These are phyloP conservation scores for Acrocera orbiculus DNA, from an alignment of 2,888 invertebrate species.

Conservation along the genomic window DNA sequence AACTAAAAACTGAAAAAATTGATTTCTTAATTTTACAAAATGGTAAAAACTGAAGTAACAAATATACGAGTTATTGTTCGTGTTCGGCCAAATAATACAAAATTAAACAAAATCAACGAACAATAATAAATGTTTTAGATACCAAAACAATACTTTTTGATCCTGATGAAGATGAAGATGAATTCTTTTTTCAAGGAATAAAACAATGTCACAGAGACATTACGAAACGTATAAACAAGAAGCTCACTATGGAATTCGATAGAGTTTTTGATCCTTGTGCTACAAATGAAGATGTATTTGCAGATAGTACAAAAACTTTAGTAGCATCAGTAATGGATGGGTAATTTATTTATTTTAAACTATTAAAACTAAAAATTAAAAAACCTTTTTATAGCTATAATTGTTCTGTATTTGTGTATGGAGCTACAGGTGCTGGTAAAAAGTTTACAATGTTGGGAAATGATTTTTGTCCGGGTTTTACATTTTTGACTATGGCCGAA, in stretches of 20 bases:
- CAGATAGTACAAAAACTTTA: slow-evolving; percentile 59
- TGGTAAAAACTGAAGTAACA: too few species aligned
- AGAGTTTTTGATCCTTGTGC: slow-evolving; percentile 51
- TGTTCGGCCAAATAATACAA: slow-evolving; percentile 63
- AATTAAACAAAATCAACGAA: slow-evolving; percentile 39
- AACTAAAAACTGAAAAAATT: too few species aligned
- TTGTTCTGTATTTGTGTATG: slow-evolving; percentile 89
- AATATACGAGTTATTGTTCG: slow-evolving; percentile 66
- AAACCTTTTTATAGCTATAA: slow-evolving; percentile 40
- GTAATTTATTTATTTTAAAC: too few species aligned
- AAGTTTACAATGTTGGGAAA: slow-evolving; percentile 87
- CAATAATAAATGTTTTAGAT: slow-evolving; percentile 59
- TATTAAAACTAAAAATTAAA: neutral
- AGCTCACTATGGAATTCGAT: slow-evolving; percentile 75
- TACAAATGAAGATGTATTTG: slow-evolving; percentile 61
- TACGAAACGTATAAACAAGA: slow-evolving; percentile 61
- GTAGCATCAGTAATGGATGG: slow-evolving; percentile 61
- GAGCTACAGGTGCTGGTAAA: slow-evolving; percentile 91
- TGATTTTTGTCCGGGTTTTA: slow-evolving; percentile 60
- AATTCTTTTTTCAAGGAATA: slow-evolving; percentile 68
- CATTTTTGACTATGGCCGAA: slow-evolving; percentile 76
- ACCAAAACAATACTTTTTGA: slow-evolving; percentile 69
- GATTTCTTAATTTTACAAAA: too few species aligned
- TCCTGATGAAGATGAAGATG: slow-evolving; percentile 62
- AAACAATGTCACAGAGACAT: slow-evolving; percentile 59